These are phyloP conservation scores for Parazoanthus atlanticus DNA, from an alignment of 92 coral and sea anemone genomes.

Conservation along the genomic window DNA sequence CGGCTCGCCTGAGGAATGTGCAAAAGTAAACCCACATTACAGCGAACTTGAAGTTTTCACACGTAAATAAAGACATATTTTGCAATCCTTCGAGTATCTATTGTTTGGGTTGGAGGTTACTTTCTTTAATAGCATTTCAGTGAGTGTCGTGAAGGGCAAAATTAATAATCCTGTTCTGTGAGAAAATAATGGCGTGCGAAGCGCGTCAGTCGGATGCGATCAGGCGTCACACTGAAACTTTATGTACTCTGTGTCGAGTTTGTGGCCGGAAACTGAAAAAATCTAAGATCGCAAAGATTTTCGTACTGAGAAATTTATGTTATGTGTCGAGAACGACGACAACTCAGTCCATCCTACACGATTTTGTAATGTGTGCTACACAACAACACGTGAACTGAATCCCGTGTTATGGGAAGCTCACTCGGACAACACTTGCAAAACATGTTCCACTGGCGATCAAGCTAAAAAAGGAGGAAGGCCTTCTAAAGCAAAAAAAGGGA, in stretches of 20 bases:
- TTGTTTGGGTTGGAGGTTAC: background rate
- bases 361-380: constrained; percentile 1
- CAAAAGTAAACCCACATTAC: constrained; percentile 21
- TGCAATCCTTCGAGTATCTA: constrained; percentile 28
- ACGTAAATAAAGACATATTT: constrained; percentile 24
- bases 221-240: background rate
- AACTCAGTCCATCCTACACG: background rate
- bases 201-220: too few relatives aligned
- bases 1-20: background rate
- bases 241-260: constrained; percentile 1
- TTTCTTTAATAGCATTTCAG: background rate
- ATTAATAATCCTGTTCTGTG: background rate
- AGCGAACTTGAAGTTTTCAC: background rate
- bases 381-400: background rate
- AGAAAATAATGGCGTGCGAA: background rate
- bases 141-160: background rate
- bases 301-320: background rate
- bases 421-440: constrained; percentile 3
- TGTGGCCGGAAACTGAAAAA: constrained; percentile 9
- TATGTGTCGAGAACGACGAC: background rate
- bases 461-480: constrained; percentile 10
- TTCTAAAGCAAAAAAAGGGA: background rate
- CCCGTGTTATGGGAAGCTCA: background rate
- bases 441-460: background rate
- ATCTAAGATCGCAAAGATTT: background rate